A percentile compares a stretch with the other conserved stretches of the same genome.
phyloP scores from a whole-genome alignment of 2,797 vertebrate species.

The Choloepus didactylus region DNA sequence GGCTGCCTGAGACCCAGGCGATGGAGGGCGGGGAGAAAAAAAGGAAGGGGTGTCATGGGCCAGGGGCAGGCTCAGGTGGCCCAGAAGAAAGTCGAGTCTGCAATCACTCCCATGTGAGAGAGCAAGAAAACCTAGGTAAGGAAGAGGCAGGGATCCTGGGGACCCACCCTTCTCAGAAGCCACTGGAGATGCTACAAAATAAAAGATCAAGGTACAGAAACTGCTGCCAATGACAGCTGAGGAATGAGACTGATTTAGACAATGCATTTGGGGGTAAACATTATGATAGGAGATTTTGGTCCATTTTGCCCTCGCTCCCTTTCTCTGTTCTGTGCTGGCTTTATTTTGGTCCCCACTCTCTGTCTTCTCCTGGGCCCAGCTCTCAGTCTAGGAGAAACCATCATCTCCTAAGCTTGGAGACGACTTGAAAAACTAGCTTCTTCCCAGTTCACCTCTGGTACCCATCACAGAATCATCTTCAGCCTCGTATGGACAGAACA shows the following conservation, averaged over 20 bases:
- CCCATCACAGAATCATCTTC: fast-evolving
- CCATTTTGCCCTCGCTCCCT: neutral
- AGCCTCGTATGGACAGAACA: neutral
- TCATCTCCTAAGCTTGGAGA: neutral
- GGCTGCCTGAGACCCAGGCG: neutral
- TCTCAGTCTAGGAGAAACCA: neutral
- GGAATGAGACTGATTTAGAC: neutral
- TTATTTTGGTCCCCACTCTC: fast-evolving
- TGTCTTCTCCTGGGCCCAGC: fast-evolving
- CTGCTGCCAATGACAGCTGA: neutral
- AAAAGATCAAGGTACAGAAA: neutral
- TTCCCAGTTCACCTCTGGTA: neutral
- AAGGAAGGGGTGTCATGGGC: neutral
- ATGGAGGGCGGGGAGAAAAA: neutral
- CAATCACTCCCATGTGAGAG: neutral
- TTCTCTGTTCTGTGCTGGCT: neutral
- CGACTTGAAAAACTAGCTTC: neutral
- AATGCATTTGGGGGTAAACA: neutral
- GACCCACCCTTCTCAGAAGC: neutral
- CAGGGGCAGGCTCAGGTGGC: neutral
- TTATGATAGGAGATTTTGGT: fast-evolving
- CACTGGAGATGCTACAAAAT: neutral
- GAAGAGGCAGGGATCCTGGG: neutral
- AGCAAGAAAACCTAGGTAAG: neutral
- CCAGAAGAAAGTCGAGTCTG: neutral